Conservation (phyloP, 2,888 invertebrate species). For the Metallyticus violacea region DNA sequence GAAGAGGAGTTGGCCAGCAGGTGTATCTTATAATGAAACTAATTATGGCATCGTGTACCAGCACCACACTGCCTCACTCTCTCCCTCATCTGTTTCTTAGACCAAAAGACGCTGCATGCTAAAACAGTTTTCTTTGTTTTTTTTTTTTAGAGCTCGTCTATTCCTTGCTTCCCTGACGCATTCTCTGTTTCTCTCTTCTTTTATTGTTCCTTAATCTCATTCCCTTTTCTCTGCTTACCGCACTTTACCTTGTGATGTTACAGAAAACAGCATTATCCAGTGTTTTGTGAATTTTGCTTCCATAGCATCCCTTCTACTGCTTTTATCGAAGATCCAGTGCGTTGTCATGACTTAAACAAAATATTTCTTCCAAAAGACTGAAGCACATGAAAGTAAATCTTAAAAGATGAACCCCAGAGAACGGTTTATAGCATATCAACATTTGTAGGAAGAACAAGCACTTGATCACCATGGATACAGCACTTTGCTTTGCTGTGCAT, state of each 20-base stretch:
- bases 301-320: neutral
- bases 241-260: neutral
- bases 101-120: neutral
- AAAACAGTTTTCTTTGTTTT: neutral
- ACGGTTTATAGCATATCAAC: neutral
- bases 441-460: no score
- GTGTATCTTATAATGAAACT: neutral
- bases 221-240: neutral
- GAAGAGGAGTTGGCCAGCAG: neutral
- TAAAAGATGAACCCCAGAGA: neutral
- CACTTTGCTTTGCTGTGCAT: neutral
- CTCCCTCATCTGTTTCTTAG: no score
- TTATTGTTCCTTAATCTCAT: neutral
- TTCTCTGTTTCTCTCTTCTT: neutral
- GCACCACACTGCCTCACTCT: no score
- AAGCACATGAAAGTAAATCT: neutral
- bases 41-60: neutral
- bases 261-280: neutral
- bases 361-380: neutral
- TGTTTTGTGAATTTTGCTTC: neutral
- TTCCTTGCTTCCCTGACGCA: no score
- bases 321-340: neutral
- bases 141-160: neutral
- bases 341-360: neutral
- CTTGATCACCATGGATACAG: neutral